phyloP scores from a whole-genome alignment of 2,888 invertebrate species.

The Brassicogethes aeneus region DNA sequence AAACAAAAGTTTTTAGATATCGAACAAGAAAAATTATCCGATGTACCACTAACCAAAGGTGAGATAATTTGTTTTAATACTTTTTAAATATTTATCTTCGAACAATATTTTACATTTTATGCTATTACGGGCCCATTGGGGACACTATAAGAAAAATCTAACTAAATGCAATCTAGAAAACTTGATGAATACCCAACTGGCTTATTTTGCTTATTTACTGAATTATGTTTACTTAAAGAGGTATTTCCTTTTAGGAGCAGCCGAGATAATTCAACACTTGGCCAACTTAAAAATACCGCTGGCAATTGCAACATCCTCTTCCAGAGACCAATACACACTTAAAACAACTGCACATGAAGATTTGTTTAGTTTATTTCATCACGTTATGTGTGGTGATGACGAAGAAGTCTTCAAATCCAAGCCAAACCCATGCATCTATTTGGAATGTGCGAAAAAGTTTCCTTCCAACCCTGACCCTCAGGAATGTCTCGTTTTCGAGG shows the following conservation, averaged over 20 bases:
- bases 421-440: background rate
- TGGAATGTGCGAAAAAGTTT: constrained; percentile 45
- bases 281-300: background rate
- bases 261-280: background rate
- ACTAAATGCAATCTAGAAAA: no score
- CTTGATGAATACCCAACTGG: no score
- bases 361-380: background rate
- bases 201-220: no score
- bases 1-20: background rate
- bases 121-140: no score
- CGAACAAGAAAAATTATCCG: background rate
- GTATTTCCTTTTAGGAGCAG: background rate
- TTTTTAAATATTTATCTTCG: no score
- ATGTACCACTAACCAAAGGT: background rate
- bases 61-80: no score
- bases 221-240: no score
- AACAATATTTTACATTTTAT: no score
- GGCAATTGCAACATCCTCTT: background rate
- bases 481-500: constrained; percentile 79
- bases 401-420: background rate
- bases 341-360: background rate
- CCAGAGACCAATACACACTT: background rate
- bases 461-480: constrained; percentile 52
- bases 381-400: background rate
- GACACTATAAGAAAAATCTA: no score